Evolutionary conservation across 2,113 vertebrate genomes (phyloP), one percentile per base, ranked within the genome.

Genomic region (Seriola aureovittata): DNA sequence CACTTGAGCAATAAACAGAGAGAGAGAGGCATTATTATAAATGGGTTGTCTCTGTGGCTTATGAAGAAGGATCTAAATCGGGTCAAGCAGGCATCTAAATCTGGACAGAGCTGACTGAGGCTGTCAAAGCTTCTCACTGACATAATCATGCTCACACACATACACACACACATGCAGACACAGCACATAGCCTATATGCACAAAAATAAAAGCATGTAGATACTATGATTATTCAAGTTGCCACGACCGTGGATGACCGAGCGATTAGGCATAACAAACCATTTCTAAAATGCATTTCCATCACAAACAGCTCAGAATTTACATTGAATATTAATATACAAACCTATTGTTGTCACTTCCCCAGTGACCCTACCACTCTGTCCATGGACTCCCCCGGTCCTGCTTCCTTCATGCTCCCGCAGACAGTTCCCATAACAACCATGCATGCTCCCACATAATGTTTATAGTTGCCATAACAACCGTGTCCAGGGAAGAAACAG

Each of bases 381-480:
- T 16, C 54, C 70, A 42, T 4, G n/a, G 9, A 69, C 65, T 57
- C 52, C 52, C 58, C 52, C 73, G 25, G 38, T 59, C 70, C 58
- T 19, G 63, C 78, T 69, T 50, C 81, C 40, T 71, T 70, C 80
- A 78, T 44, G 80, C 64, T 74, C 71, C 46, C n/a, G 34, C 86
- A 71, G 57, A 66, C 58, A 13, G 89, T 93, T 89, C n/a, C 88
- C 86, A 90, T 90, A 36, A 76, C 89, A 77, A 92, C 92, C 9
- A 52, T 69, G 69, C 86, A 85, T 76, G 75, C 89, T 79, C 67
- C 67, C 23, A n/a, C 80, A 32, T 0, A 40, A 25, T 89, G 89
- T 92, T 92, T 91, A 66, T 21, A 32, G 89, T 92, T 82, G 62
- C 91, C 80, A 88, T 81, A 48, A 70, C 90, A 88, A 89, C 92